These are phyloP conservation scores for Gobio gobio DNA, from an alignment of 2,113 vertebrate species.

Conservation along the genomic window DNA sequence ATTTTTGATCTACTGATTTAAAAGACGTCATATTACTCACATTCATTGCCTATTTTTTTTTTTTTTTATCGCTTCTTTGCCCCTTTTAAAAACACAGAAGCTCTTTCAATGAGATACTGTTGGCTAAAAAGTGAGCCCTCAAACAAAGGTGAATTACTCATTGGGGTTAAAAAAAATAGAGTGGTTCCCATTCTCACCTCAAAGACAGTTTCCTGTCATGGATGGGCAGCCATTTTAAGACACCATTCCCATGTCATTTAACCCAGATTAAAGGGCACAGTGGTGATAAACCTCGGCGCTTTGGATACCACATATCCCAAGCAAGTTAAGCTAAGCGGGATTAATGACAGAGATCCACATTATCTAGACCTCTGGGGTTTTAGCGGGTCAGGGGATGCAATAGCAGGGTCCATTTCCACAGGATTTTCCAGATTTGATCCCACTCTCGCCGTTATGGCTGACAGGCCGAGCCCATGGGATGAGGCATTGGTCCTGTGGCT, in stretches of 20 bases:
- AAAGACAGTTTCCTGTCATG: not conserved
- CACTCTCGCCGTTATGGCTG: constrained; percentile 20
- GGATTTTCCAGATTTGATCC: constrained; percentile 52
- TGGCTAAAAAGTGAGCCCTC: not conserved
- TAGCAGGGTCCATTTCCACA: constrained; percentile 20
- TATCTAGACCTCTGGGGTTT: constrained; percentile 47
- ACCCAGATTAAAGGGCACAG: constrained; percentile 32
- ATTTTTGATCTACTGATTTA: too few species aligned
- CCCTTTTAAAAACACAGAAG: too few species aligned
- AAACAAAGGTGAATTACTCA: not conserved
- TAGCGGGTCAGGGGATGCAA: constrained; percentile 38
- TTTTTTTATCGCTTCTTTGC: not conserved
- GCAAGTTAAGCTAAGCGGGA: constrained; percentile 19
- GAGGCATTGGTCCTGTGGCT: not conserved
- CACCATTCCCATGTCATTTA: constrained; percentile 28
- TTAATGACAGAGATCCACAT: constrained; percentile 18
- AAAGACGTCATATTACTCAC: too few species aligned
- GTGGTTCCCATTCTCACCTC: not conserved
- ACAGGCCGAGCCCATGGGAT: constrained; percentile 40
- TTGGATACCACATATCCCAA: constrained; percentile 16
- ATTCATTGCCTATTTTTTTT: too few species aligned
- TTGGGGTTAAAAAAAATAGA: not conserved
- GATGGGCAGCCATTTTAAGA: constrained; percentile 21
- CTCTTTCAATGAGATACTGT: too few species aligned
- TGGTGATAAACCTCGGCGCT: not conserved